These are phyloP conservation scores for Microchrysa polita DNA, from an alignment of 2,888 invertebrate genomes.

Conservation along the genomic window DNA sequence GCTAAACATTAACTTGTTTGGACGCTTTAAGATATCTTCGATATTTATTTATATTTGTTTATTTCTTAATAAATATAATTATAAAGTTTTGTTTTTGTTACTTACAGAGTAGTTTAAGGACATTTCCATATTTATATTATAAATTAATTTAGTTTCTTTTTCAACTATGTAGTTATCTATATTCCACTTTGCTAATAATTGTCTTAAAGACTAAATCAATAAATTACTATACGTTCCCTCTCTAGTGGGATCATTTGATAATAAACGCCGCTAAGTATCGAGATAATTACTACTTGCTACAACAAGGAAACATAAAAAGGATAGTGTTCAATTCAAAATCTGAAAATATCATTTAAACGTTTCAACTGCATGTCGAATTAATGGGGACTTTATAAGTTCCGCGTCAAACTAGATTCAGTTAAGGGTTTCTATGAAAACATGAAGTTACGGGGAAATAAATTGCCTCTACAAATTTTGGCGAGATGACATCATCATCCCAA, in stretches of 20 bases:
- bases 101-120: conserved; percentile 37
- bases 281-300: not conserved
- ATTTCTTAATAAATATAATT: conserved; percentile 31
- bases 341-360: not conserved
- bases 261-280: no score
- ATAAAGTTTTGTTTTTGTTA: conserved; percentile 25
- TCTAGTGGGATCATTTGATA: conserved; percentile 8
- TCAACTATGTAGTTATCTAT: conserved; percentile 46
- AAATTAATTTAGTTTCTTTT: conserved; percentile 43
- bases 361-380: no score
- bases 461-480: not conserved
- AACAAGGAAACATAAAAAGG: not conserved
- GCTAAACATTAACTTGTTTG: conserved; percentile 37
- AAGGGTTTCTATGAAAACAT: not conserved
- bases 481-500: not conserved
- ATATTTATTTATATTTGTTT: conserved; percentile 41
- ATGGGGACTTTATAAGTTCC: not conserved
- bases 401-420: not conserved
- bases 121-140: conserved; percentile 41
- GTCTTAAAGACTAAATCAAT: conserved; percentile 50
- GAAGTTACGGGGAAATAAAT: not conserved
- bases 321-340: not conserved
- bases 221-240: conserved; percentile 46
- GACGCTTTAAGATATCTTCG: conserved; percentile 46
- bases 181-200: conserved; percentile 44